Evolutionary conservation across 1,140 invertebrate species (phyloP).

Genomic region (Drosophila neocordata): DNA sequence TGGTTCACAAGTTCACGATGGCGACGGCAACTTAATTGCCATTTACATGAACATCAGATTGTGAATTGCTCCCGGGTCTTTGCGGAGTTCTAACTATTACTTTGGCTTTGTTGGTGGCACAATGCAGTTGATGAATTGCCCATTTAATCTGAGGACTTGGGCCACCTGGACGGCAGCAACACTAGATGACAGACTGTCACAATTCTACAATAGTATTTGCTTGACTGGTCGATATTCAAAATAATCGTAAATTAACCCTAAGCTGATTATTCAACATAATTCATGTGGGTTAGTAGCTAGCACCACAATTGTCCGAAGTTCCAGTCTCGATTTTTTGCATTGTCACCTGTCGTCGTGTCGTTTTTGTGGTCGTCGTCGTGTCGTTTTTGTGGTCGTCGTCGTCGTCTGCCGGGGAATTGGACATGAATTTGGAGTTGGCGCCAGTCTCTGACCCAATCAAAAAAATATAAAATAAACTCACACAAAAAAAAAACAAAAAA

Average conservation of each 20-base stretch:
- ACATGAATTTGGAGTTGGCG: conserved; percentile 49
- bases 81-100: conserved; percentile 25
- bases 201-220: conserved; percentile 22
- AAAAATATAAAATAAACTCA: conserved; percentile 60
- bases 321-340: conserved; percentile 55
- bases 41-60: conserved; percentile 67
- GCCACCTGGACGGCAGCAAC: neutral
- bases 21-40: conserved; percentile 78
- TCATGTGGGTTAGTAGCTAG: conserved; percentile 30
- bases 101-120: conserved; percentile 71
- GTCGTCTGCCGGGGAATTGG: conserved; percentile 16
- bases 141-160: conserved; percentile 10
- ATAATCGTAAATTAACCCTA: conserved; percentile 48
- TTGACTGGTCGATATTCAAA: neutral
- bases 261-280: conserved; percentile 57
- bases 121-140: conserved; percentile 66
- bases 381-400: neutral
- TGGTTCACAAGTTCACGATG: conserved; percentile 77
- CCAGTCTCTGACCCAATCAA: conserved; percentile 68
- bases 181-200: conserved; percentile 50
- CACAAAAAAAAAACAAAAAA: conserved; percentile 30
- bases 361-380: neutral
- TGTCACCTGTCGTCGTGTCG: conserved; percentile 63
- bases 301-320: conserved; percentile 56
- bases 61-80: conserved; percentile 29